Conservation (phyloP, 2,113 vertebrate genomes). For the Notarius lentiginosus region DNA sequence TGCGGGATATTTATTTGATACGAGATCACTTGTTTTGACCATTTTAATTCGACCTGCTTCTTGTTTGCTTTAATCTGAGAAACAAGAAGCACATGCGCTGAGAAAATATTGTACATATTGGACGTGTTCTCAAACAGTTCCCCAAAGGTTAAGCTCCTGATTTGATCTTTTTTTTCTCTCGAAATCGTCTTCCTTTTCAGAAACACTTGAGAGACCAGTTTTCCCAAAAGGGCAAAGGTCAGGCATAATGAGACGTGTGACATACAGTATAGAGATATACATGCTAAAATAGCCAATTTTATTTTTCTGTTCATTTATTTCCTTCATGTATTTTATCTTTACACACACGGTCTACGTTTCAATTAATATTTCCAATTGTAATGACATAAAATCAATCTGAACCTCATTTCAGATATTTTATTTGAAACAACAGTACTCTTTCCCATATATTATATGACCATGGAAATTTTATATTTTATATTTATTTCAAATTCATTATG, state of each 20-base stretch:
- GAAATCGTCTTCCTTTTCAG: neutral
- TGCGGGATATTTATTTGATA: neutral
- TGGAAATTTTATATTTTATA: no score
- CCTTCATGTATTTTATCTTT: no score
- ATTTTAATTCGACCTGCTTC: neutral
- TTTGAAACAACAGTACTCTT: no score
- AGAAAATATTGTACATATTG: no score
- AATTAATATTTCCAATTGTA: neutral
- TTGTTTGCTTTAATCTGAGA: neutral
- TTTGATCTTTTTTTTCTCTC: neutral
- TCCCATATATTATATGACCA: no score
- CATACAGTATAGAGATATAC: neutral
- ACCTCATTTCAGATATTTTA: neutral
- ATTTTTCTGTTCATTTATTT: no score
- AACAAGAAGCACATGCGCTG: no score
- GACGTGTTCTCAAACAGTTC: no score
- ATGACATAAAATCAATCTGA: no score
- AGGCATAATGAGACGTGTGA: neutral
- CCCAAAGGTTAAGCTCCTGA: neutral
- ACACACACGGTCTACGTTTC: no score
- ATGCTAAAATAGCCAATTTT: neutral
- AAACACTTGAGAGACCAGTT: neutral
- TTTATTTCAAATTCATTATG: neutral
- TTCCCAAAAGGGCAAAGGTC: neutral
- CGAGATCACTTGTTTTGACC: neutral